phyloP scores from a whole-genome alignment of 2,888 invertebrate genomes.

The Trichogramma evanescens region DNA sequence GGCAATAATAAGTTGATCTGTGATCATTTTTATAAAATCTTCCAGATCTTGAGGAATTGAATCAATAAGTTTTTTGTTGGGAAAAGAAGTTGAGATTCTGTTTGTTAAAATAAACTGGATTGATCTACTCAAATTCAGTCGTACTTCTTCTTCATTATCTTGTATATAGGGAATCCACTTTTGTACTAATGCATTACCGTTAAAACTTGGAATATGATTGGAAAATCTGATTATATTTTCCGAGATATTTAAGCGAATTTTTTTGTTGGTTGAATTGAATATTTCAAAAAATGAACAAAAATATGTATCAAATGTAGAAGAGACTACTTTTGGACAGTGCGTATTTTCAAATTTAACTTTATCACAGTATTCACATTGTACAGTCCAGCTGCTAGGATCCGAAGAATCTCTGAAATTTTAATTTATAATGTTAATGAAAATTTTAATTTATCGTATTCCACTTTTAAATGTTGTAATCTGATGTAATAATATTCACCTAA shows the following conservation, averaged over 20 bases:
- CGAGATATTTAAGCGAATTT: slow-evolving; percentile 40
- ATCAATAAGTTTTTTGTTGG: slow-evolving; percentile 41
- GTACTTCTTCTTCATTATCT: slow-evolving; percentile 39
- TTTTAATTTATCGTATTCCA: neutral
- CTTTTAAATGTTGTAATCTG: too few species aligned
- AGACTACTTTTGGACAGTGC: slow-evolving; percentile 19
- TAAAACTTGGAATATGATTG: slow-evolving; percentile 46
- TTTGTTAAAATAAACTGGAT: slow-evolving; percentile 38
- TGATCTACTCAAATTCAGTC: slow-evolving; percentile 40
- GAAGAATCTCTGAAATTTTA: slow-evolving; percentile 23
- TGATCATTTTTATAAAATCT: slow-evolving; percentile 47
- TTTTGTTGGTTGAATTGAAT: slow-evolving; percentile 30
- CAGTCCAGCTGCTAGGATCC: slow-evolving; percentile 23
- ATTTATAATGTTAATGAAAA: neutral
- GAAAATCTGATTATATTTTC: slow-evolving; percentile 45
- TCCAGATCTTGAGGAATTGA: slow-evolving; percentile 35
- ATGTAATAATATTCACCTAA: slow-evolving; percentile 26
- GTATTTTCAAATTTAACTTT: slow-evolving; percentile 12
- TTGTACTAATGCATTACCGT: slow-evolving; percentile 37
- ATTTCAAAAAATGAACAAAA: slow-evolving; percentile 34
- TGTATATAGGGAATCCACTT: slow-evolving; percentile 45
- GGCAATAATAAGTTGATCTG: slow-evolving; percentile 39
- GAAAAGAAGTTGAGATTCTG: slow-evolving; percentile 38
- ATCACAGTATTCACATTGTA: slow-evolving; percentile 33
- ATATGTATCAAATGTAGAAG: slow-evolving; percentile 28